A percentile compares a stretch with the other conserved stretches of the same genome.
Conservation (phyloP, 2,113 vertebrate species). For the Cnemophilus loriae region DNA sequence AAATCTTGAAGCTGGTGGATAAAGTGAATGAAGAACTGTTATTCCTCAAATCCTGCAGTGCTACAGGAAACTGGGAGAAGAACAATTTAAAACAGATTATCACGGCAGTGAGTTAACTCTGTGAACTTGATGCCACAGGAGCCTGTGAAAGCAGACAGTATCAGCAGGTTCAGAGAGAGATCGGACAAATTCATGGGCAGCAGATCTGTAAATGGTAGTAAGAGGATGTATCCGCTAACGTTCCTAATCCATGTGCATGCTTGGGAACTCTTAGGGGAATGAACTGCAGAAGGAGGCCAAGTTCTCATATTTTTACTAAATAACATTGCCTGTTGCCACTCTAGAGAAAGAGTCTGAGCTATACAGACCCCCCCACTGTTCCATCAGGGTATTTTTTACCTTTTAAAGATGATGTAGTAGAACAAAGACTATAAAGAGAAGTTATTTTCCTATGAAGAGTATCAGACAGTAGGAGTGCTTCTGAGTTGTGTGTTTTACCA, state of each 20-base stretch:
- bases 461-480: neutral
- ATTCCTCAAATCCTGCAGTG: neutral
- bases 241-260: neutral
- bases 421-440: neutral
- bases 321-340: neutral
- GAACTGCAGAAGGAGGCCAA: neutral
- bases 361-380: neutral
- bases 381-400: neutral
- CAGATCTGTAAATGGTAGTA: neutral
- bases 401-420: neutral
- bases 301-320: neutral
- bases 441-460: neutral
- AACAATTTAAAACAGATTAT: slow-evolving; percentile 45
- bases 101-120: neutral
- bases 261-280: neutral
- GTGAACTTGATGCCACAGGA: slow-evolving; percentile 25
- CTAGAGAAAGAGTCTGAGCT: neutral
- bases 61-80: slow-evolving; percentile 3
- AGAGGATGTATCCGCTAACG: neutral
- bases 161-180: slow-evolving; percentile 18
- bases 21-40: slow-evolving; percentile 15
- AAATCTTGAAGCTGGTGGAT: slow-evolving; percentile 4
- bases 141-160: neutral
- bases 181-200: neutral
- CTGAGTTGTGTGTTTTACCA: neutral